phyloP scores from a whole-genome alignment of 1,140 invertebrate genomes.

The Scaptomyza graminum region DNA sequence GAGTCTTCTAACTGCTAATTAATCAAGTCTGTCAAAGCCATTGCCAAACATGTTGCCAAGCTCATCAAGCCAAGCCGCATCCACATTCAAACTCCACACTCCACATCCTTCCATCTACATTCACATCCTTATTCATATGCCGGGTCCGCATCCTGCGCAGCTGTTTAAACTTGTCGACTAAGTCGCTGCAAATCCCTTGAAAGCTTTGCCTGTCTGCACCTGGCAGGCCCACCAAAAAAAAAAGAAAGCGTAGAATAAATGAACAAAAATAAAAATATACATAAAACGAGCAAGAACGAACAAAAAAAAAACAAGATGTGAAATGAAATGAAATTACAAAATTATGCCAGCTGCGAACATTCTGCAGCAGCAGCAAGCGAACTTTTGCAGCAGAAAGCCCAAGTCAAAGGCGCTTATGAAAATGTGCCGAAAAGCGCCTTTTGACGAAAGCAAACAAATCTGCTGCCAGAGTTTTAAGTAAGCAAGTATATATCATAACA shows the following conservation, averaged over 20 bases:
- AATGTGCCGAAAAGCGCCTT: slow-evolving; percentile 23
- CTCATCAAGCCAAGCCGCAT: slow-evolving; percentile 19
- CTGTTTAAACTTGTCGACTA: slow-evolving; percentile 69
- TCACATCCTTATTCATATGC: slow-evolving; percentile 5
- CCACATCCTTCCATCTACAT: background rate
- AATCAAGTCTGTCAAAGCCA: slow-evolving; percentile 49
- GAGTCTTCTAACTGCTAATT: slow-evolving; percentile 30
- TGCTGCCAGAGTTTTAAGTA: slow-evolving; percentile 13
- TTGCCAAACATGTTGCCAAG: slow-evolving; percentile 40
- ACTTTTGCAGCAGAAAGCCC: slow-evolving; percentile 16
- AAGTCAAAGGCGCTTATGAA: slow-evolving; percentile 46
- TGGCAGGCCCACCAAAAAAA: slow-evolving; percentile 38
- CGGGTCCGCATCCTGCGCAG: slow-evolving; percentile 20
- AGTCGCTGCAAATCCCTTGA: slow-evolving; percentile 68
- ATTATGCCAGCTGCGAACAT: slow-evolving; percentile 69
- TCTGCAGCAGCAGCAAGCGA: background rate
- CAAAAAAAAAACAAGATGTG: slow-evolving; percentile 30
- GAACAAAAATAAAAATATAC: slow-evolving; percentile 16
- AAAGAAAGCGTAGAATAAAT: slow-evolving; percentile 12
- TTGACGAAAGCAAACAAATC: slow-evolving; percentile 35
- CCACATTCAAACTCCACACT: slow-evolving; percentile 1
- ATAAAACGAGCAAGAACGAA: slow-evolving; percentile 19
- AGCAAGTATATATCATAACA: slow-evolving; percentile 9
- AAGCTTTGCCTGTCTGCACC: slow-evolving; percentile 69
- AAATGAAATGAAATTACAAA: slow-evolving; percentile 70